These are phyloP conservation scores for Ctenoplectra terminalis DNA, from an alignment of 1,140 invertebrate genomes.

Conservation along the genomic window DNA sequence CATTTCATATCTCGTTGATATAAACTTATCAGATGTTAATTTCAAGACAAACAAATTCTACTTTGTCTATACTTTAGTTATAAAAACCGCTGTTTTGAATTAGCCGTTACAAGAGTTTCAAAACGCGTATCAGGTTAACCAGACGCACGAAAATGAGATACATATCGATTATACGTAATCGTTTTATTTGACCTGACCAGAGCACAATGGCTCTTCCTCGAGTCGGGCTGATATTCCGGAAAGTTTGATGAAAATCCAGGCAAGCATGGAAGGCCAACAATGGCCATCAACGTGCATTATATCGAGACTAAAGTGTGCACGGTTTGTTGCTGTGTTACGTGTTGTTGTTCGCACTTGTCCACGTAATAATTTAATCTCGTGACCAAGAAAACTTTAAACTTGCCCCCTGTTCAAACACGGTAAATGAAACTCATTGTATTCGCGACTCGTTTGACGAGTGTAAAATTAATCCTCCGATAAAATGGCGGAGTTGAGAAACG, in stretches of 20 bases:
- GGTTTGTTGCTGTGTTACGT: constrained; percentile 18
- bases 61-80: no score
- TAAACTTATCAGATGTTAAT: no score
- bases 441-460: not conserved
- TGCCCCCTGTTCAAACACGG: not conserved
- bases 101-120: no score
- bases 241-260: constrained; percentile 21
- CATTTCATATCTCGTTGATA: no score
- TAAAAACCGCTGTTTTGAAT: no score
- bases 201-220: not conserved
- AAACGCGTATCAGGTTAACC: not conserved
- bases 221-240: not conserved
- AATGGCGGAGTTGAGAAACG: not conserved
- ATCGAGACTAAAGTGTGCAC: not conserved
- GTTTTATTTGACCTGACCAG: not conserved
- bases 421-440: constrained; percentile 9
- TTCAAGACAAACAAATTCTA: no score
- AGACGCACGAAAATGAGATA: not conserved
- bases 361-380: constrained; percentile 16
- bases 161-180: not conserved
- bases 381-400: constrained; percentile 18
- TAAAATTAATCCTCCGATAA: not conserved
- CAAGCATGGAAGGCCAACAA: not conserved
- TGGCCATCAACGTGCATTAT: constrained; percentile 7
- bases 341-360: constrained; percentile 22